Base-by-base conservation (phyloP, 2,797 vertebrate species). In the Psittacula derbiana region DNA sequence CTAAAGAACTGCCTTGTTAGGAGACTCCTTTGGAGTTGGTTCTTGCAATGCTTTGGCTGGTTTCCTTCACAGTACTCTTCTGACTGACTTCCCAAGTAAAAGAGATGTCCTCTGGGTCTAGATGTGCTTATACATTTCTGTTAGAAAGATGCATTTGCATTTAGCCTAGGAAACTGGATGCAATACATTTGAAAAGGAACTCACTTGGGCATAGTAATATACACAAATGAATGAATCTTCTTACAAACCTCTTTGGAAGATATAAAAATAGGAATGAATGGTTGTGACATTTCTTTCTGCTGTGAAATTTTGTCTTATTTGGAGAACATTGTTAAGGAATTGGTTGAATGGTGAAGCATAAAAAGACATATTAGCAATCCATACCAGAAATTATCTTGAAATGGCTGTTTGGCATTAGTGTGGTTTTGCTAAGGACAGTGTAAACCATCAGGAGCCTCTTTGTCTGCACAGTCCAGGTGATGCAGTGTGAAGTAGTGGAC, bases 81-180 rank as follows among this genome's bases (percentile, higher is more conserved):
- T 88, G 90, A 80, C 60, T 86, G 74, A 62, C 78, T 96, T 93
- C 76, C 66, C 69, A n/a, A 96, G 72, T 50, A 10, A 72, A 92
- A 80, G 83, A 92, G 74, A 40, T 38, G 50, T 92, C 76, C 75
- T 96, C 97, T 93, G 94, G 82, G 93, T 96, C 96, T 96, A 33
- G 66, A 20, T 81, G 61, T 53, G 81, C 90, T 96, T 92, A 87
- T 41, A 75, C 75, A 52, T 95, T 97, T 95, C 96, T 96, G 88
- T 97, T 97, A 90, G 95, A 96, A 95, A 95, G 96, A 96, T 66
- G 91, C 97, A 93, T 96, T 97, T 97, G 96, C 88, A 92, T 92
- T 95, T 94, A 91, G 60, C 88, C 75, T 69, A 91, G 85, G 94
- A 96, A 96, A 94, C 74, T 18, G 79, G 85, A 90, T 49, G 81